These are phyloP conservation scores for Solea solea DNA, from an alignment of 2,113 vertebrate species.

Conservation along the genomic window DNA sequence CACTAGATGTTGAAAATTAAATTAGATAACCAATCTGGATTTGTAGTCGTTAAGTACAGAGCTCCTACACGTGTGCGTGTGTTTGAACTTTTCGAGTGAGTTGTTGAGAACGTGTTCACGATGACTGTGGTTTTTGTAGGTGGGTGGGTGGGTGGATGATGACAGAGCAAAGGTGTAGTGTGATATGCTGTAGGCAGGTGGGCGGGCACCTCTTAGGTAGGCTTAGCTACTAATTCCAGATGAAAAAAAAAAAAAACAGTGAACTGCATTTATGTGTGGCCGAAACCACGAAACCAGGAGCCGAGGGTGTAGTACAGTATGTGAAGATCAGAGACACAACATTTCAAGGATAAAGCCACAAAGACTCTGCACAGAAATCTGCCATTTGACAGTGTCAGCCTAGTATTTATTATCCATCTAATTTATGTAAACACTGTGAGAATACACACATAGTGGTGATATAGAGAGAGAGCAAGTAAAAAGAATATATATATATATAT, in stretches of 20 bases:
- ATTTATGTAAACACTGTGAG: neutral
- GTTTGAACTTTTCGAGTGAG: conserved; percentile 30
- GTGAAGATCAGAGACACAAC: conserved; percentile 44
- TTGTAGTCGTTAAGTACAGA: conserved; percentile 63
- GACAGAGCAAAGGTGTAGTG: conserved; percentile 65
- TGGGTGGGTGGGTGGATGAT: conserved; percentile 53
- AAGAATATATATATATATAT: no score
- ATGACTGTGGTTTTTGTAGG: conserved; percentile 50
- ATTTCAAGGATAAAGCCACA: conserved; percentile 34
- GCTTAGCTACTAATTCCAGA: conserved; percentile 69
- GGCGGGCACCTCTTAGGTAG: conserved; percentile 47
- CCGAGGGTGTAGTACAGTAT: conserved; percentile 21
- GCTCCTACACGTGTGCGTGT: conserved; percentile 11
- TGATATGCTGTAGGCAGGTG: conserved; percentile 51
- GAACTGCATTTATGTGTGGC: conserved; percentile 62
- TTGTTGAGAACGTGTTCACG: conserved; percentile 23
- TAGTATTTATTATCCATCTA: neutral
- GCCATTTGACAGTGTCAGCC: neutral
- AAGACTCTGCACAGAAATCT: conserved; percentile 11
- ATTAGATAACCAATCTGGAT: conserved; percentile 74
- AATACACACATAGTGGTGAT: neutral
- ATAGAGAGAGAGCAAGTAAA: neutral
- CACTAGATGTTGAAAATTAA: conserved; percentile 67
- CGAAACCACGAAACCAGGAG: conserved; percentile 61
- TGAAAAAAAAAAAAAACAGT: conserved; percentile 54